These are phyloP conservation scores for Platygyra sinensis DNA, from an alignment of 64 coral and sea anemone species.

Conservation along the genomic window DNA sequence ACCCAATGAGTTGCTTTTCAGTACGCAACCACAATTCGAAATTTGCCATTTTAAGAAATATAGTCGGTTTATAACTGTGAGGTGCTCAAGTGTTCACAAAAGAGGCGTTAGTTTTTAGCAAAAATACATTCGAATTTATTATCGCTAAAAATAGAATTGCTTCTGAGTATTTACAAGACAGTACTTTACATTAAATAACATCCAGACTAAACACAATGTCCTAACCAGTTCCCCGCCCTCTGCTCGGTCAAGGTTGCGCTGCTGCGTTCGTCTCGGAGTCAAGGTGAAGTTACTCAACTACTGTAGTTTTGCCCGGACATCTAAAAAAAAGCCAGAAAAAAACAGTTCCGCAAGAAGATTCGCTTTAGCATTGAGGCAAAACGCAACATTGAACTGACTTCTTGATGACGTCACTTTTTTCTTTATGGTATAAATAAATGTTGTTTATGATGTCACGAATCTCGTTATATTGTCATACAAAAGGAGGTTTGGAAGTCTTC, in stretches of 20 bases:
- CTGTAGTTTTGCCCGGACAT: background rate
- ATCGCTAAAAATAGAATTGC: background rate
- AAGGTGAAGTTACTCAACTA: background rate
- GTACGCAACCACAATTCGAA: too few species aligned
- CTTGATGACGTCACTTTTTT: too few species aligned
- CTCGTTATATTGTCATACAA: too few species aligned
- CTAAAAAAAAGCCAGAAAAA: background rate
- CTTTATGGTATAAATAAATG: too few species aligned
- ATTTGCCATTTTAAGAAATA: background rate
- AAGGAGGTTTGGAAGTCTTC: too few species aligned
- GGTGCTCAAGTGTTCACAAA: background rate
- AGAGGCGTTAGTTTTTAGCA: background rate
- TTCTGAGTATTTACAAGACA: background rate
- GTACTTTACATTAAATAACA: background rate
- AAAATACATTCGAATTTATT: slow-evolving; percentile 17
- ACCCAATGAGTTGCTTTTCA: too few species aligned
- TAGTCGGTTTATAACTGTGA: background rate
- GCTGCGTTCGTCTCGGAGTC: background rate
- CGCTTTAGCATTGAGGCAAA: too few species aligned
- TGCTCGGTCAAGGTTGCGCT: background rate
- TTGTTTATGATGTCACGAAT: too few species aligned
- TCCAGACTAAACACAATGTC: background rate
- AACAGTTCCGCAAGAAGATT: background rate
- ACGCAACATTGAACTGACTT: too few species aligned
- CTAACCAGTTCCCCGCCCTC: background rate